These are phyloP conservation scores for Muscicapa adusta DNA, from an alignment of 2,113 vertebrate genomes.

Conservation along the genomic window DNA sequence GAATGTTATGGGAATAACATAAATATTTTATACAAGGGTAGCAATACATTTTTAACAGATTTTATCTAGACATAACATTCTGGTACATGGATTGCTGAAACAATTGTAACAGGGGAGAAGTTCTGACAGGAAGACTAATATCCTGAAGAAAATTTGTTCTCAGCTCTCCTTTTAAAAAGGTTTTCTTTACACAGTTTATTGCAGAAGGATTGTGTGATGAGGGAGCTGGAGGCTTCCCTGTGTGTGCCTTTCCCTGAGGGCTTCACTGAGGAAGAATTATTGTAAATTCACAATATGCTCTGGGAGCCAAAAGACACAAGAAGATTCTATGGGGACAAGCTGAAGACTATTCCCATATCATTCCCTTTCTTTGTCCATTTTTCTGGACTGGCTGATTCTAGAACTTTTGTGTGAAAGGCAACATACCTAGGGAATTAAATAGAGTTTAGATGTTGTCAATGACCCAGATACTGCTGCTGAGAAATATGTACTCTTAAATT, in stretches of 20 bases:
- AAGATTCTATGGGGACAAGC: not conserved
- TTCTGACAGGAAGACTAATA: slow-evolving; percentile 8
- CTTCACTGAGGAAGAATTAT: not conserved
- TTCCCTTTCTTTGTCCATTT: not conserved
- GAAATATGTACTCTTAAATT: not conserved
- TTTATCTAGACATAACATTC: slow-evolving; percentile 1
- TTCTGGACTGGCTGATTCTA: not conserved
- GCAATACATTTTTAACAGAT: not conserved
- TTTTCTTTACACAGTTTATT: not conserved
- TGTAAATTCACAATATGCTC: not conserved
- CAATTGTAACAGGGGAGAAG: not conserved
- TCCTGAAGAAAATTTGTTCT: not conserved
- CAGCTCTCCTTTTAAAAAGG: not conserved
- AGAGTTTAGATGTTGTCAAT: not conserved
- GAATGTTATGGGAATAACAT: not conserved
- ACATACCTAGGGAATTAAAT: not conserved
- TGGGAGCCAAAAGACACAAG: not conserved
- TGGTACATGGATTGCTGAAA: not conserved
- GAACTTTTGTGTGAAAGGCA: not conserved
- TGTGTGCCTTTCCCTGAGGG: not conserved
- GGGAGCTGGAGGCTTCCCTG: not conserved
- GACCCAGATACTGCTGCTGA: not conserved
- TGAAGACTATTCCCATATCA: not conserved
- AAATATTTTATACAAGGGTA: not conserved
- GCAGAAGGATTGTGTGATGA: not conserved